Conservation (phyloP, 2,113 vertebrate species). For the Bubo blakistoni region DNA sequence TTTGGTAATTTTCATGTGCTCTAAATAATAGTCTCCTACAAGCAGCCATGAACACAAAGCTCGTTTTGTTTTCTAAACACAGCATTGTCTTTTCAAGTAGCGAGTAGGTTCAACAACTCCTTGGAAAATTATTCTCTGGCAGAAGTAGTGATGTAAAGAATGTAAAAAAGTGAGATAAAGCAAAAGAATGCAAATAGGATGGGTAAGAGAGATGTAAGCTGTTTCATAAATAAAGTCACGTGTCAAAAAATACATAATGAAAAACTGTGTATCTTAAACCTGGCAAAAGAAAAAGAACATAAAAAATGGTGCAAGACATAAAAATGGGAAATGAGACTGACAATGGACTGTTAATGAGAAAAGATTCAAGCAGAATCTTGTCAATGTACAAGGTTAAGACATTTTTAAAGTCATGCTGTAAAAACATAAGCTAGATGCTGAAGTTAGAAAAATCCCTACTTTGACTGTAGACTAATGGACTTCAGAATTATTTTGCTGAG, state of each 20-base stretch:
- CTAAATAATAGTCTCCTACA: background rate
- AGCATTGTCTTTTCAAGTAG: background rate
- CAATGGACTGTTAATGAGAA: background rate
- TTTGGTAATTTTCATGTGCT: background rate
- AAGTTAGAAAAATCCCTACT: background rate
- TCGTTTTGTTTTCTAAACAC: conserved; percentile 15
- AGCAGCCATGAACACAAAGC: background rate
- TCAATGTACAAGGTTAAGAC: background rate
- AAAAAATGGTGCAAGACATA: background rate
- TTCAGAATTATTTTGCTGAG: background rate
- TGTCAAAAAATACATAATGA: background rate
- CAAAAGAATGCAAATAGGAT: background rate
- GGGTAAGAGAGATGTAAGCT: background rate
- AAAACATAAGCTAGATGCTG: background rate
- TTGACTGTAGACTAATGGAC: background rate
- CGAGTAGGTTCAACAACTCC: background rate
- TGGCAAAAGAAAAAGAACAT: background rate
- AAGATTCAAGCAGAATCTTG: background rate
- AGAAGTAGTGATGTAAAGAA: background rate
- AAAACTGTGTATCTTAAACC: background rate
- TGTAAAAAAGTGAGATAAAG: background rate
- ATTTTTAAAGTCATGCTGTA: background rate
- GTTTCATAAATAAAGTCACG: background rate
- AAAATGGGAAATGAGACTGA: background rate
- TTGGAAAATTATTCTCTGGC: background rate